Evolutionary conservation across 30 jellyfish, hydroid and myxozoan species (phyloP).

Genomic region (Mastigias papua): DNA sequence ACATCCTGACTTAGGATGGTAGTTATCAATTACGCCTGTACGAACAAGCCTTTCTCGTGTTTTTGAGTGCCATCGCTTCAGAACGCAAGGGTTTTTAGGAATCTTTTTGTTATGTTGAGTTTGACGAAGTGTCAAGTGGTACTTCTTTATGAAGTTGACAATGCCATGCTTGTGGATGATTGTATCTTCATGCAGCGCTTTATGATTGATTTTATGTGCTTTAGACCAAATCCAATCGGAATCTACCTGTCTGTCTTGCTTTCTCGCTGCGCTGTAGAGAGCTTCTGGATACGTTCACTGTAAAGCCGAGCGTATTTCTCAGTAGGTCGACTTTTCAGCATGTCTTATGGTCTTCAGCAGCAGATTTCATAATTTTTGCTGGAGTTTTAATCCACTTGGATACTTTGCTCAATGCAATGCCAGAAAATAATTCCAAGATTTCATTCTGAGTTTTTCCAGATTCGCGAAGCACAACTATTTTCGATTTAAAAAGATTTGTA

Average conservation of each 20-base stretch:
- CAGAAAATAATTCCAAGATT: no score
- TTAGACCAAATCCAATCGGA: slow-evolving; percentile 82
- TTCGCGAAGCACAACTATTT: no score
- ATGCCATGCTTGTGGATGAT: slow-evolving; percentile 38
- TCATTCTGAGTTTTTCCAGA: no score
- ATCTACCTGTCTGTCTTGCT: slow-evolving; percentile 64
- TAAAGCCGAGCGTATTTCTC: slow-evolving; percentile 45
- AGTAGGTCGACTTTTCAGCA: slow-evolving; percentile 40
- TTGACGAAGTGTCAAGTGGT: background rate
- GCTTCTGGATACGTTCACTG: slow-evolving; percentile 1
- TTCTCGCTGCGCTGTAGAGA: slow-evolving; percentile 26
- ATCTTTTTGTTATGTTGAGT: background rate
- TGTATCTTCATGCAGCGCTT: slow-evolving; percentile 19
- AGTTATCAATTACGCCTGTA: slow-evolving; percentile 29
- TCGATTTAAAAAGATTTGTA: no score
- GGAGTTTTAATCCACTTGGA: slow-evolving; percentile 10
- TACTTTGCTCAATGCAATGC: no score
- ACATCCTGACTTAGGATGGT: slow-evolving; percentile 53
- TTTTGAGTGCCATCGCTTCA: slow-evolving; percentile 28
- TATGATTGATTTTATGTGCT: slow-evolving; percentile 56
- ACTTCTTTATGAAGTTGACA: background rate
- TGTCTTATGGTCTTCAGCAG: slow-evolving; percentile 11
- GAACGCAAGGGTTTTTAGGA: slow-evolving; percentile 10
- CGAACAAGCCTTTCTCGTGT: slow-evolving; percentile 66
- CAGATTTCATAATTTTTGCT: slow-evolving; percentile 23